A percentile compares a stretch with the other conserved stretches of the same genome.
phyloP scores from a whole-genome alignment of 2,797 vertebrate species.

The Spinibarbus caldwelli region DNA sequence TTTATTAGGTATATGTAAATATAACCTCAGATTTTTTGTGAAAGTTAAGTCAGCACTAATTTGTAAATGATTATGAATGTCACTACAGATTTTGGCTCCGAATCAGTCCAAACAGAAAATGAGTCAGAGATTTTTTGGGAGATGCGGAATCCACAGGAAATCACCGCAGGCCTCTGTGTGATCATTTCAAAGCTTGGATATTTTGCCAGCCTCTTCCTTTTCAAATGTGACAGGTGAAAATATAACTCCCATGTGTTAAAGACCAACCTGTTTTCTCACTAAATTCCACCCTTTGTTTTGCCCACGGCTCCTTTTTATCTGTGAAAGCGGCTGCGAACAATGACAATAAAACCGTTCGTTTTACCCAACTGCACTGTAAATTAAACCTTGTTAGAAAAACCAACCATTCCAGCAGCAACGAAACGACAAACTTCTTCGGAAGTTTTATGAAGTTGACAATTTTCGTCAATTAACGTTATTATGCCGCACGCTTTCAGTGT shows the following conservation, averaged over 20 bases:
- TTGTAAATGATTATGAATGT: not conserved
- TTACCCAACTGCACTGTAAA: constrained; percentile 16
- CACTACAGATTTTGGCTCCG: constrained; percentile 5
- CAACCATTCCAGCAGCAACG: not conserved
- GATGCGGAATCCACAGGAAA: constrained; percentile 16
- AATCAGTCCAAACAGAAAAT: constrained; percentile 16
- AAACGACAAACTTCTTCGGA: not conserved
- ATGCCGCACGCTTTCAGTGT: not conserved
- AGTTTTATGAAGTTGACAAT: constrained; percentile 13
- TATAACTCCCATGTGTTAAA: constrained; percentile 55
- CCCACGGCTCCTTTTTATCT: constrained; percentile 13
- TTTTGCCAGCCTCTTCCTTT: constrained; percentile 53
- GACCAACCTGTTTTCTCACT: constrained; percentile 56
- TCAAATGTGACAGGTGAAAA: constrained; percentile 51
- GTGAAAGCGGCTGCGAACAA: constrained; percentile 17
- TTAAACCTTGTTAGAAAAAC: constrained; percentile 23
- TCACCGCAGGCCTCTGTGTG: constrained; percentile 43
- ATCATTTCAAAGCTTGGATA: constrained; percentile 50
- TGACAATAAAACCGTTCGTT: not conserved
- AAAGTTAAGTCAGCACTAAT: not conserved
- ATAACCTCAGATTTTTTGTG: not conserved
- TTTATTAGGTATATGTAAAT: not conserved
- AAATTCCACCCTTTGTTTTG: constrained; percentile 45
- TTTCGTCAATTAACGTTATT: not conserved
- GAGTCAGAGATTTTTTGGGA: constrained; percentile 1